Conservation (phyloP, 2,797 vertebrate genomes). For the Sebastes trivittatus region DNA sequence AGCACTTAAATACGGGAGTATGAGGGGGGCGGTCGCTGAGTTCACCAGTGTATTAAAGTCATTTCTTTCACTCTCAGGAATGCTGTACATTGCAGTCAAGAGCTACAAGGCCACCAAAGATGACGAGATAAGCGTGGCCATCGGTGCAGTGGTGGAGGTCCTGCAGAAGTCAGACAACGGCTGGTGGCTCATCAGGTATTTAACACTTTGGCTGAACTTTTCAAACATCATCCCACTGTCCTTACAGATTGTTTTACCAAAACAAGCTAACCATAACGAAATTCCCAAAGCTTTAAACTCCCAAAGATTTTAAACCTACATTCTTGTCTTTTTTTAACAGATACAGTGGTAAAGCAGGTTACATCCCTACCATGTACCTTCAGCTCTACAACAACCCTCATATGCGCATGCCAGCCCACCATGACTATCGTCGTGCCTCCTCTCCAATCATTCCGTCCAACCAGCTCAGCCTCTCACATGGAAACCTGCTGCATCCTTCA, state of each 20-base stretch:
- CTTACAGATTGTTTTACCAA: background rate
- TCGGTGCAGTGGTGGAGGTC: conserved; percentile 82
- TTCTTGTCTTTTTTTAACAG: conserved; percentile 66
- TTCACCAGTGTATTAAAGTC: background rate
- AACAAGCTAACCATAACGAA: fast-evolving
- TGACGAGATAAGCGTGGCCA: conserved; percentile 85
- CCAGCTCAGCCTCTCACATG: conserved; percentile 69
- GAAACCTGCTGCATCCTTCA: conserved; percentile 32
- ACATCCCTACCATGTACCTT: conserved; percentile 86
- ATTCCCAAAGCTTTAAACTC: background rate
- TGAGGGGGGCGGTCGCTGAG: too few species aligned
- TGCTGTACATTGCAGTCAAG: conserved; percentile 74
- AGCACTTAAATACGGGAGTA: too few species aligned
- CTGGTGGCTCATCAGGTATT: conserved; percentile 94
- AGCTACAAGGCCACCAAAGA: conserved; percentile 79
- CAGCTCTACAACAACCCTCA: conserved; percentile 81
- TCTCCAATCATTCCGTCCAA: conserved; percentile 13
- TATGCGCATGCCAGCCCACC: conserved; percentile 52
- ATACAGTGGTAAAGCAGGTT: conserved; percentile 77
- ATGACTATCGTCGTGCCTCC: conserved; percentile 10
- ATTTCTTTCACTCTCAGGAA: conserved; percentile 64
- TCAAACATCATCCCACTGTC: background rate
- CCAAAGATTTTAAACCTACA: background rate
- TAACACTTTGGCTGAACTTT: background rate
- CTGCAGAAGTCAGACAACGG: conserved; percentile 84